Conservation (phyloP, 2,888 invertebrate genomes). For the Neria commutata region DNA sequence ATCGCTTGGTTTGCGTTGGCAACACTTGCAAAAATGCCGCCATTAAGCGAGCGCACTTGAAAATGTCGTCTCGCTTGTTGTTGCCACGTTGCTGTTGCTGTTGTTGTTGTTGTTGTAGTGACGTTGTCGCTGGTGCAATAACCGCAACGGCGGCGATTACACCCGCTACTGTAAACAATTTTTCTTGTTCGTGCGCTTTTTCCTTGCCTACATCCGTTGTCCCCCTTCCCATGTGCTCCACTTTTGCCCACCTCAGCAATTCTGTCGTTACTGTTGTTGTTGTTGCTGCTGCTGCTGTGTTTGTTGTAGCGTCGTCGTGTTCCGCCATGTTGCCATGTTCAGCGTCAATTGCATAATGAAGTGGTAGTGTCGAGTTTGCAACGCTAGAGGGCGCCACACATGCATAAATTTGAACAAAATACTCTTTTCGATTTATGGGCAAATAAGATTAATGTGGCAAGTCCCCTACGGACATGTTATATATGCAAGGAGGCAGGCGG, state of each 20-base stretch:
- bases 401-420: background rate
- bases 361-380: constrained; percentile 4
- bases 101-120: background rate
- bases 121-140: constrained; percentile 12
- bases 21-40: background rate
- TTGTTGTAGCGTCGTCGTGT: background rate
- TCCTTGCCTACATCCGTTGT: too few species aligned
- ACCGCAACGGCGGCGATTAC: constrained; percentile 8
- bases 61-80: constrained; percentile 1
- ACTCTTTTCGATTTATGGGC: too few species aligned
- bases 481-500: too few species aligned
- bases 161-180: constrained; percentile 15
- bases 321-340: background rate
- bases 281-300: background rate
- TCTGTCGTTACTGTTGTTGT: background rate
- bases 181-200: background rate
- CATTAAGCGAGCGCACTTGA: constrained; percentile 1
- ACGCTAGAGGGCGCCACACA: background rate
- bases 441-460: too few species aligned
- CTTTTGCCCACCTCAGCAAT: background rate
- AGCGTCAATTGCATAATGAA: constrained; percentile 19
- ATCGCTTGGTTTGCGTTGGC: background rate
- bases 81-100: background rate
- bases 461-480: too few species aligned
- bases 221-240: too few species aligned